Evolutionary conservation across 1,140 invertebrate genomes (phyloP).

Genomic region (Aphelenchoides fujianensis): DNA sequence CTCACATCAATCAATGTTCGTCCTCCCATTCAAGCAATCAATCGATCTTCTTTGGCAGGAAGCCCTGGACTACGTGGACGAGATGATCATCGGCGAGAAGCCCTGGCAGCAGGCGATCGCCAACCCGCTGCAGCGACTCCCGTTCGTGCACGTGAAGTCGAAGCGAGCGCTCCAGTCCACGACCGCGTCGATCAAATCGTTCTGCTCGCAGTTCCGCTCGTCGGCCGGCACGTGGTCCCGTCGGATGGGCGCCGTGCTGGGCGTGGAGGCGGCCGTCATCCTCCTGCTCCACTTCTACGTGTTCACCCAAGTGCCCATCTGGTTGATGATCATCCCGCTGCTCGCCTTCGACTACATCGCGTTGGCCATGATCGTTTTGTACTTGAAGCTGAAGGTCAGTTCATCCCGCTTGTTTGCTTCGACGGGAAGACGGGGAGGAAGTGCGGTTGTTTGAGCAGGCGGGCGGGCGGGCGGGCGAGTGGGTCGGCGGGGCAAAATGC

Average conservation of each 20-base stretch:
- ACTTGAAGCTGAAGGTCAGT: slow-evolving; percentile 46
- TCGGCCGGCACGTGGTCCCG: background rate
- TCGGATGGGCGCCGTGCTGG: background rate
- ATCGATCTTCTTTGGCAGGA: slow-evolving; percentile 42
- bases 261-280: background rate
- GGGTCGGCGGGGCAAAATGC: too few species aligned
- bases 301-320: slow-evolving; percentile 37
- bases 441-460: background rate
- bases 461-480: too few species aligned
- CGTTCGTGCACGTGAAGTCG: slow-evolving; percentile 49
- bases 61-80: slow-evolving; percentile 60
- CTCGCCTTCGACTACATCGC: slow-evolving; percentile 45
- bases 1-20: slow-evolving; percentile 52
- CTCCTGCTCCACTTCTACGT: slow-evolving; percentile 24
- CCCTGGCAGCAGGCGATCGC: slow-evolving; percentile 44
- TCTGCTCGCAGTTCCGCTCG: background rate
- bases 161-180: slow-evolving; percentile 18
- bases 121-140: slow-evolving; percentile 53
- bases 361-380: slow-evolving; percentile 32
- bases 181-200: background rate
- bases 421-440: too few species aligned
- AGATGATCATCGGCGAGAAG: slow-evolving; percentile 61
- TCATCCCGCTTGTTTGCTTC: too few species aligned
- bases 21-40: slow-evolving; percentile 17
- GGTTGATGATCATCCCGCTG: slow-evolving; percentile 38